Evolutionary conservation across 2,113 vertebrate species (phyloP), one percentile per base, ranked within the genome.

Genomic region (Neolamprologus ventralis): DNA sequence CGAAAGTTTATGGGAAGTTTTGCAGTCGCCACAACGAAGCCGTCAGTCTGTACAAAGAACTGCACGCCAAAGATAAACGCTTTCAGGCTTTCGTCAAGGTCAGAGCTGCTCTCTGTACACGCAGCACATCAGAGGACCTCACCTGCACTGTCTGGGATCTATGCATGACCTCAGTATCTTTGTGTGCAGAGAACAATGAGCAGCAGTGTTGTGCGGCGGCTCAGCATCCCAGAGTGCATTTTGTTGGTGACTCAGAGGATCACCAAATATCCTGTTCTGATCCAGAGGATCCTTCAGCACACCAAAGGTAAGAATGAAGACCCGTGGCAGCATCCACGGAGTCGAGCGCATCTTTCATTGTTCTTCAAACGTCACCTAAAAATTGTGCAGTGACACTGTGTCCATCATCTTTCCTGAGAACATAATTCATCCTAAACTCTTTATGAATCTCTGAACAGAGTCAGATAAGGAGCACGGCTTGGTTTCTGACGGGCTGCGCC

Each of bases 1-100:
- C 97, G 94, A 98, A 97, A 63, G 97, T 97, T 0, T 99, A 99
- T 0, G 98, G 98, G 81, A 98, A 97, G 90, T 99, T 99, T 90
- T 99, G 98, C 2, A 98, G 98, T 65, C 97, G 97, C n/a, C 98
- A 99, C 95, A 98, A 97, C 1, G 97, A 99, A 85, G 97, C 98
- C 0, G 97, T 99, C 14, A 98, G 94, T 92, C 96, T 97, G 68
- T 99, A 98, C 95, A 99, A 99, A 95, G 98, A 99, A 71, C 95
- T 98, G 2, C 95, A 95, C 35, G 95, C 97, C 19, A 98, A 97
- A 94, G 98, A 99, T 47, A 99, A 99, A 84, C 96, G 97, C n/a
- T 99, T 99, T 78, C 98, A 99, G 89, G 97, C 97, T 2, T 98
- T 98, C 54, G 96, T 98, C 65, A 98, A 97, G 97, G 98, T 99